Conservation (phyloP, 2,113 vertebrate genomes). For the Chrysemys picta region DNA sequence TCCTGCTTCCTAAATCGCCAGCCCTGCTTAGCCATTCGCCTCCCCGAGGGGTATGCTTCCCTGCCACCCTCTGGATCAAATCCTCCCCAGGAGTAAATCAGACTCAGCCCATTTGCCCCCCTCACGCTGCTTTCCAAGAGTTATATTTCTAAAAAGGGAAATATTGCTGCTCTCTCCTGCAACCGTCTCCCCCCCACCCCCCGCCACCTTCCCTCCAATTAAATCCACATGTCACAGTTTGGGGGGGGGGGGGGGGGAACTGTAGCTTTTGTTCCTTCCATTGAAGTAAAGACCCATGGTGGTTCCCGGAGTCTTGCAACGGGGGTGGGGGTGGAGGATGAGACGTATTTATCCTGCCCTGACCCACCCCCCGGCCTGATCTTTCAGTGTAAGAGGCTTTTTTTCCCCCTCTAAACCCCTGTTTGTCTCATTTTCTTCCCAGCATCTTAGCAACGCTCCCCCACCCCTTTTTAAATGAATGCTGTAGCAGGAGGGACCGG, state of each 20-base stretch:
- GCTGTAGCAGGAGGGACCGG: constrained; percentile 1
- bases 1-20: not conserved
- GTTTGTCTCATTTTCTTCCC: not conserved
- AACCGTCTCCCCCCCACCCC: not conserved
- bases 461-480: constrained; percentile 14
- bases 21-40: not conserved
- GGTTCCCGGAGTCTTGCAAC: not conserved
- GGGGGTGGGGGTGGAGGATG: not conserved
- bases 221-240: not conserved
- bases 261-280: not conserved
- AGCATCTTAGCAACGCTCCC: constrained; percentile 13
- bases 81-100: not conserved
- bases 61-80: not conserved
- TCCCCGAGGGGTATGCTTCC: not conserved
- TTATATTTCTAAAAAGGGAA: not conserved
- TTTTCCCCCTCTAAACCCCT: not conserved
- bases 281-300: not conserved
- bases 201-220: not conserved
- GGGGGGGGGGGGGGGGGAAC: rapidly evolving
- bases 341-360: not conserved
- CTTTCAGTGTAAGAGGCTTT: not conserved
- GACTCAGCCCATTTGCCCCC: not conserved
- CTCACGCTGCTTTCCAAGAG: not conserved
- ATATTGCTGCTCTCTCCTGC: not conserved
- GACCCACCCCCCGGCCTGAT: not conserved